Evolutionary conservation across 2,113 vertebrate genomes (phyloP).

Genomic region (Rhinolophus sinicus): DNA sequence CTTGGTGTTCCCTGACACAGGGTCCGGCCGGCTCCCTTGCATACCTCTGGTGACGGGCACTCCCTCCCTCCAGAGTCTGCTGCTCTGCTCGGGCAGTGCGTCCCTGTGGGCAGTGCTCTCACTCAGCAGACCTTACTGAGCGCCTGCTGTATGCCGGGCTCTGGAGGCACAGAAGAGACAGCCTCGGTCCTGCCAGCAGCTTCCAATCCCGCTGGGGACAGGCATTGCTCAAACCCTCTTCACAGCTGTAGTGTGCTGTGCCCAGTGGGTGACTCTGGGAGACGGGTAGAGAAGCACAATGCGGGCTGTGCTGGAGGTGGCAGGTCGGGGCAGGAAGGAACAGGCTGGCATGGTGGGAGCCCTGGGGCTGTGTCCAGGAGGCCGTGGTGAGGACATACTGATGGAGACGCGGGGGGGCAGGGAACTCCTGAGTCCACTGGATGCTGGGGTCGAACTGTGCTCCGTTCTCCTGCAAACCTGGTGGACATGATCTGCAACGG

Average conservation of each 20-base stretch:
- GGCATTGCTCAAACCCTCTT: fast-evolving
- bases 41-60: fast-evolving
- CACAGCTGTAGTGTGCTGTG: fast-evolving
- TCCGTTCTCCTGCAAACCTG: fast-evolving
- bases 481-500: fast-evolving
- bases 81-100: fast-evolving
- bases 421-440: not conserved
- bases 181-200: fast-evolving
- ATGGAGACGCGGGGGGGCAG: not conserved
- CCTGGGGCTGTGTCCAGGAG: too few species aligned
- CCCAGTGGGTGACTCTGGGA: fast-evolving
- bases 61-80: not conserved
- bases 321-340: not conserved
- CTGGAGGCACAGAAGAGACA: too few species aligned
- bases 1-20: not conserved
- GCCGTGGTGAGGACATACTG: fast-evolving
- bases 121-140: fast-evolving
- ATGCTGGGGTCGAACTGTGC: fast-evolving
- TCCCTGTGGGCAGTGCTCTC: fast-evolving
- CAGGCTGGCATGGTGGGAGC: not conserved
- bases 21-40: not conserved
- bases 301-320: not conserved
- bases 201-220: fast-evolving
- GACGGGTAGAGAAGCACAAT: fast-evolving
- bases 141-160: not conserved